These are phyloP conservation scores for Oryctolagus cuniculus DNA, from an alignment of 2,113 vertebrate species.

Conservation along the genomic window DNA sequence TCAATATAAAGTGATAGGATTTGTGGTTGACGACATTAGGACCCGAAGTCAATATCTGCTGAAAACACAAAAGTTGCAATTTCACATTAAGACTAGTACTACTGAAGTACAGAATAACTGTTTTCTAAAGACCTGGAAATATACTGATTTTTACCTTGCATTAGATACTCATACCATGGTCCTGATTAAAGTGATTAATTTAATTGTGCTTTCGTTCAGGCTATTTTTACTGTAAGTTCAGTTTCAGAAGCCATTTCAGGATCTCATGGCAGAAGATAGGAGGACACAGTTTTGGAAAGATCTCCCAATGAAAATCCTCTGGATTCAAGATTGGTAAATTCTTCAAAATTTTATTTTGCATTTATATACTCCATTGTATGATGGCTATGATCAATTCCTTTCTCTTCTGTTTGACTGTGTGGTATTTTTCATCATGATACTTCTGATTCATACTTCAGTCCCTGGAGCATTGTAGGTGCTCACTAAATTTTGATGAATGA, in stretches of 20 bases:
- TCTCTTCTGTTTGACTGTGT: not conserved
- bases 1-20: constrained; percentile 38
- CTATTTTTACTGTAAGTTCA: constrained; percentile 27
- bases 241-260: not conserved
- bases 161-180: constrained; percentile 26
- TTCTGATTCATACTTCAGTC: not conserved
- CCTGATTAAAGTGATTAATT: not conserved
- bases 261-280: not conserved
- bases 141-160: not conserved
- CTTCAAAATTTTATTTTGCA: not conserved
- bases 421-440: not conserved
- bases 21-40: constrained; percentile 42
- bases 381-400: not conserved
- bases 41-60: constrained; percentile 52
- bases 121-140: constrained; percentile 37
- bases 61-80: constrained; percentile 27
- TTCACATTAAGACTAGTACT: constrained; percentile 14
- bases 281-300: not conserved
- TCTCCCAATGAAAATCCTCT: not conserved
- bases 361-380: not conserved
- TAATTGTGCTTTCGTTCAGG: not conserved
- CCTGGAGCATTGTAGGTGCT: not conserved
- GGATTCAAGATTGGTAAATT: not conserved
- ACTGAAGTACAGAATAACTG: not conserved
- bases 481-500: not conserved